Percentiles rank a stretch among this genome's conserved stretches.
Conservation (phyloP, 2,797 vertebrate genomes). For the Enteromius paludinosus region DNA sequence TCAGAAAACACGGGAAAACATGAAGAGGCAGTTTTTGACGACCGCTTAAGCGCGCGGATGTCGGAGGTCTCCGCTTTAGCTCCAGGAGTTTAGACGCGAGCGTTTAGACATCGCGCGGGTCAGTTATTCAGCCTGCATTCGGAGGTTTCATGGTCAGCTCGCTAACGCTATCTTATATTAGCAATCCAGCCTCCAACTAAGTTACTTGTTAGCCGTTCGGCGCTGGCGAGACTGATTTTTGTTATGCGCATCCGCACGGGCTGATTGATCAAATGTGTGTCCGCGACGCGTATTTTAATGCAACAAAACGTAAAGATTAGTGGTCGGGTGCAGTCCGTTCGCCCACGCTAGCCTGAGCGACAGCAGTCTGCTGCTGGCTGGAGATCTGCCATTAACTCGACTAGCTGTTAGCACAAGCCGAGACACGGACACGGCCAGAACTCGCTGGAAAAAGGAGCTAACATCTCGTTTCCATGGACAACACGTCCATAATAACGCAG, state of each 20-base stretch:
- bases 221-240: slow-evolving; percentile 24
- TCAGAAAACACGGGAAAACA: slow-evolving; percentile 59
- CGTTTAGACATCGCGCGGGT: slow-evolving; percentile 10
- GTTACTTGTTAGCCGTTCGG: slow-evolving; percentile 29
- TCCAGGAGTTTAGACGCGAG: slow-evolving; percentile 19
- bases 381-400: slow-evolving; percentile 67
- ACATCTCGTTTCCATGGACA: slow-evolving; percentile 89
- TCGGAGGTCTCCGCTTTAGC: neutral
- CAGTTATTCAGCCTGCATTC: slow-evolving; percentile 10
- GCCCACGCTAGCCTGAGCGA: slow-evolving; percentile 68
- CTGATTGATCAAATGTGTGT: slow-evolving; percentile 48
- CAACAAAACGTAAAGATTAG: slow-evolving; percentile 53
- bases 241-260: slow-evolving; percentile 5
- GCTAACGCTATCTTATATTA: slow-evolving; percentile 38
- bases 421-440: slow-evolving; percentile 62
- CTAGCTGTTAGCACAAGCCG: slow-evolving; percentile 44
- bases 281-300: slow-evolving; percentile 44
- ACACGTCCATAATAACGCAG: slow-evolving; percentile 98
- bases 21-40: slow-evolving; percentile 34
- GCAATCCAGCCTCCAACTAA: slow-evolving; percentile 19
- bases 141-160: slow-evolving; percentile 32
- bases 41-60: neutral
- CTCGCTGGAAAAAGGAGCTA: slow-evolving; percentile 62
- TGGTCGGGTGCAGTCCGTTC: slow-evolving; percentile 49
- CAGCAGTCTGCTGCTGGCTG: slow-evolving; percentile 67